Base-by-base conservation (phyloP, 2,113 vertebrate genomes). In the Etheostoma cragini region DNA sequence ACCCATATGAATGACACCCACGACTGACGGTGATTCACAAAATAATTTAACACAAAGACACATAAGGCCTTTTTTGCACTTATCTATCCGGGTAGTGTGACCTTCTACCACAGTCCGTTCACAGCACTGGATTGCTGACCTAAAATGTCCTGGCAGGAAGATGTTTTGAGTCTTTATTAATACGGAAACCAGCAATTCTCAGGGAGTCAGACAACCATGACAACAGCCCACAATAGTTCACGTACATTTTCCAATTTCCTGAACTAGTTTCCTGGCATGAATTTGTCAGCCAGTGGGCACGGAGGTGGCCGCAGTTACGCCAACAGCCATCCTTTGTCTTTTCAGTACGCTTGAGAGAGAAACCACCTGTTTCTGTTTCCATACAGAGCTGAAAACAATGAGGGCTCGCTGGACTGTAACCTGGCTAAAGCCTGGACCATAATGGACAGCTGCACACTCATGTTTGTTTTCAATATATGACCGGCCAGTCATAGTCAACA, bases 311-410 rank as follows among this genome's bases (percentile, higher is more conserved):
- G 14, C 66, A 60, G 76, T 62, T 49, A 60, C 10, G 10, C 49
- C 61, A 76, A 56, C 85, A 83, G 75, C 10, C 66, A 71, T 47
- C 82, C 56, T 85, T 88, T 91, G 85, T 87, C 85, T 80, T 66
- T 64, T 75, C 61, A 26, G 72, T 30, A n/a, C 16, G 66, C 89
- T 46, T 53, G 76, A 21, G 80, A 78, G 72, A 68, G 53, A 72
- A 71, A 78, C 85, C 88, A 89, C 89, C 81, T 72, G 89, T 87
- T 84, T 6, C 74, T 84, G 57, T 70, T 76, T 75, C 74, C n/a
- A 15, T 3, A 49, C 67, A 63, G 63, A 58, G 77, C 45, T 17
- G 16, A 17, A 70, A 87, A 92, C 90, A 92, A 90, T 66, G 82
- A 80, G 35, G n/a, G 54, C 57, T 76, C 58, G 49, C 49, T 85